Evolutionary conservation across 2,888 invertebrate species (phyloP).

Genomic region (Eupithecia vulgata): DNA sequence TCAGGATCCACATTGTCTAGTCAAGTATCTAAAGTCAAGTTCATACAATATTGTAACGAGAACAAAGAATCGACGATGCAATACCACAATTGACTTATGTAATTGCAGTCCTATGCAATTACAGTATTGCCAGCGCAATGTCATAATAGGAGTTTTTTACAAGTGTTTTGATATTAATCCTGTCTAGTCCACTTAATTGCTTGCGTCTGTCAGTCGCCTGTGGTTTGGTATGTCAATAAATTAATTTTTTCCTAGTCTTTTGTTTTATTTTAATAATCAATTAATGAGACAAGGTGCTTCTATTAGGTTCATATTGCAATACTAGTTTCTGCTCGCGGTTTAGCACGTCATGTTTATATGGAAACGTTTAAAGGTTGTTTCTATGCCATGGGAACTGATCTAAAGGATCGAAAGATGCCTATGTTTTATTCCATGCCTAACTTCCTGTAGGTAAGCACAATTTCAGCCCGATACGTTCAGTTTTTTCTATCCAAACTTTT

Average conservation of each 20-base stretch:
- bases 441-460: too few relatives aligned
- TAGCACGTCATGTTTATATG: background rate
- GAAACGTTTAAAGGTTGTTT: background rate
- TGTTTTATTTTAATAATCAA: conserved; percentile 41
- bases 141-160: conserved; percentile 30
- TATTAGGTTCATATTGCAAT: background rate
- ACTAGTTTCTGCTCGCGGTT: background rate
- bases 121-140: conserved; percentile 26
- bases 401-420: background rate
- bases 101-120: conserved; percentile 29
- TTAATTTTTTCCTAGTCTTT: conserved; percentile 52
- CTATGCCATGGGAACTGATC: too few relatives aligned
- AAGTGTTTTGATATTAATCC: conserved; percentile 33
- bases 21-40: conserved; percentile 1
- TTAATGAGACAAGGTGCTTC: background rate
- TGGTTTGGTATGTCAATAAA: conserved; percentile 42
- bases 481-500: too few relatives aligned
- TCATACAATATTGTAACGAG: conserved; percentile 7
- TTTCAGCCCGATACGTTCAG: too few relatives aligned
- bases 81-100: conserved; percentile 31
- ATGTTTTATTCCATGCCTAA: background rate
- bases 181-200: conserved; percentile 33
- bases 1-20: conserved; percentile 8
- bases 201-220: conserved; percentile 40
- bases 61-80: conserved; percentile 30